Evolutionary conservation across 2,888 invertebrate genomes (phyloP).

Genomic region (Abrostola tripartita): DNA sequence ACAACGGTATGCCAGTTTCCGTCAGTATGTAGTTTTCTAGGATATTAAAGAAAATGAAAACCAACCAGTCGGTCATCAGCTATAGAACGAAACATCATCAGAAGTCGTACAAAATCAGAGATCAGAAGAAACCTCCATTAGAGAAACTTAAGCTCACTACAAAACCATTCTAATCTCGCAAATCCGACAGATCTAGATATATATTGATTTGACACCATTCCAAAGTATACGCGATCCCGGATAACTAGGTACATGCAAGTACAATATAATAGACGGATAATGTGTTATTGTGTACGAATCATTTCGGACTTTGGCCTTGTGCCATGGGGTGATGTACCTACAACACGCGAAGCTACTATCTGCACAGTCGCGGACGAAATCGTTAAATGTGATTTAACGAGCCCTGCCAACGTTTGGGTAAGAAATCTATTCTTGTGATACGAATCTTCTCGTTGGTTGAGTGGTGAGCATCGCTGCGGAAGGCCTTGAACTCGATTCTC

Average conservation of each 20-base stretch:
- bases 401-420: conserved; percentile 48
- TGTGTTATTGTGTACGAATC: conserved; percentile 57
- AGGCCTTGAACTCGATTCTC: conserved; percentile 44
- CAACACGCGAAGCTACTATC: conserved; percentile 21
- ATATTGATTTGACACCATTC: conserved; percentile 34
- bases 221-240: conserved; percentile 32
- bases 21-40: too few relatives aligned
- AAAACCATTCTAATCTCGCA: conserved; percentile 3
- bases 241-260: conserved; percentile 32
- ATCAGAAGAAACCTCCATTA: not conserved
- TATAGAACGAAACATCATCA: too few relatives aligned
- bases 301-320: conserved; percentile 57
- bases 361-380: conserved; percentile 38
- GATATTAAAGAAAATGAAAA: too few relatives aligned
- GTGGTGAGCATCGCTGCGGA: conserved; percentile 35
- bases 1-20: too few relatives aligned
- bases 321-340: conserved; percentile 49
- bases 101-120: too few relatives aligned
- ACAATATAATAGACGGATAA: conserved; percentile 47
- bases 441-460: conserved; percentile 47
- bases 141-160: not conserved
- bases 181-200: not conserved
- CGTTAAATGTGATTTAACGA: conserved; percentile 48
- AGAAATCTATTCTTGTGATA: conserved; percentile 50
- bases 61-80: too few relatives aligned